Base-by-base conservation (phyloP, 2,888 invertebrate species). In the Caenorhabditis zanzibari region DNA sequence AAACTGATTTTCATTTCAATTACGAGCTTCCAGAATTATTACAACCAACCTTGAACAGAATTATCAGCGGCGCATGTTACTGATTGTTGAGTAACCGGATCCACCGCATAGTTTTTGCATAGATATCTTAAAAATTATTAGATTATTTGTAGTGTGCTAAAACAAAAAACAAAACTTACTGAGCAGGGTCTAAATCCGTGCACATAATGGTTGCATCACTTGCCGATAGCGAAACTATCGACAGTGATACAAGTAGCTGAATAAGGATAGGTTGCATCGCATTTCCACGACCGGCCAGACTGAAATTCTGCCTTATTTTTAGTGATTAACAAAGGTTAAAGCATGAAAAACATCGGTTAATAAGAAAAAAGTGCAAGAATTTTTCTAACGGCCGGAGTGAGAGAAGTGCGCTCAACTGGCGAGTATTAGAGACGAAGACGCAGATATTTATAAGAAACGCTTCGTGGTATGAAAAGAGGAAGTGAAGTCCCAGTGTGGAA, bases 41-140 rank as follows among this genome's bases (percentile, higher is more conserved):
- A n/a, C n/a, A n/a, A 14, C 24, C 14, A 14, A 90, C 90, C 86
- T 63, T 74, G 54, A 52, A 89, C 66, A 6, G 89, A 89, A 61
- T 89, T 89, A 49, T 90, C 89, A 35, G 84, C 81, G 10, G 86
- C 75, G 69, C 90, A 90, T 10, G 80, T 77, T 9, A 68, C 59
- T 6, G 89, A 86, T 72, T 89, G 88, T 58, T 90, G 85, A 10
- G 88, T 90, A 22, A 77, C 61, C 10, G 84, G 63, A 82, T 84
- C 75, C 32, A 87, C 56, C 19, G 68, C 44, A 24, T 74, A 82
- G 38, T 63, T 79, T 56, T 63, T 68, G 44, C 82, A 82, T 16
- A 52, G 26, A 64, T 82, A 82, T 24, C 82, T 82, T 44, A 32
- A 81, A 71, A 61, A 35, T n/a, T n/a, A 59, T 59, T 14, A 1